Conservation (phyloP, 2,113 vertebrate species). For the Aegithalos caudatus region DNA sequence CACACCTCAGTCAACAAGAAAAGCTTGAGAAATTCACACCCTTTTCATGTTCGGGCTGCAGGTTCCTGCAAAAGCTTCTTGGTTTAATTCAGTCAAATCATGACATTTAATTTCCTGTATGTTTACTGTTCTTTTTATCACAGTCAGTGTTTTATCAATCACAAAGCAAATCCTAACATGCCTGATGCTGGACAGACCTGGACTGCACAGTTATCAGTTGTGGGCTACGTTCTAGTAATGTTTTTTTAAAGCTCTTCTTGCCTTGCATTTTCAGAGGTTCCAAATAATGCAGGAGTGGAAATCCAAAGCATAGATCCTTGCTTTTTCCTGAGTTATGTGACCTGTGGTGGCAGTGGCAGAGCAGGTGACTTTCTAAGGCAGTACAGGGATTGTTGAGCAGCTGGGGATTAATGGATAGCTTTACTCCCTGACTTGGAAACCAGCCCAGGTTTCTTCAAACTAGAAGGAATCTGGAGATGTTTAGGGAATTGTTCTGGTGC, state of each 20-base stretch:
- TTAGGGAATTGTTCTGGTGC: background rate
- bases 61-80: background rate
- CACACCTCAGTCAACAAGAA: background rate
- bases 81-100: background rate
- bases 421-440: background rate
- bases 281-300: background rate
- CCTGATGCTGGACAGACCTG: background rate
- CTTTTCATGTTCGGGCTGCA: background rate
- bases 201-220: background rate
- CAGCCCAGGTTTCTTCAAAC: background rate
- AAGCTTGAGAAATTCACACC: background rate
- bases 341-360: background rate
- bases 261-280: background rate
- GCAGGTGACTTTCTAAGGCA: background rate
- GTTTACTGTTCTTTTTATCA: background rate
- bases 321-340: background rate
- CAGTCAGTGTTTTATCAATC: background rate
- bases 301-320: background rate
- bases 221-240: background rate
- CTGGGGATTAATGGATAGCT: background rate
- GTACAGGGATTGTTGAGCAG: background rate
- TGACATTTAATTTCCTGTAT: background rate
- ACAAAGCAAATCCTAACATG: background rate
- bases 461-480: background rate
- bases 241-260: background rate